Conservation (phyloP, 2,888 invertebrate genomes). For the Mythimna vitellina region DNA sequence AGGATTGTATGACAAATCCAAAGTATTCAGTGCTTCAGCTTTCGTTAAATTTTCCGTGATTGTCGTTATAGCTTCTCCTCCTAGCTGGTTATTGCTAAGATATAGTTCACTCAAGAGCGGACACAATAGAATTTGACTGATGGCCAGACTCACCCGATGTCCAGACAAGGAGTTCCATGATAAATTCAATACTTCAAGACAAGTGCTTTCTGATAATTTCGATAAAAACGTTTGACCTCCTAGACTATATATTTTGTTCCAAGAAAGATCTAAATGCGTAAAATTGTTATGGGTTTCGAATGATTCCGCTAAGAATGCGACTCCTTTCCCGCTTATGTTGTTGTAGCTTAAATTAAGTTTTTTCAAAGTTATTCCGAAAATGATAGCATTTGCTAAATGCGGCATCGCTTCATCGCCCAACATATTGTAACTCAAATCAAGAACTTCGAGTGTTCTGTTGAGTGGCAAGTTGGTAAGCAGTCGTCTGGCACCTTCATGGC, state of each 20-base stretch:
- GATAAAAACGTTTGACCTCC: conserved; percentile 69
- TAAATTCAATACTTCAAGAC: conserved; percentile 75
- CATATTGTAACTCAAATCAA: conserved; percentile 77
- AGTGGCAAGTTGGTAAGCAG: conserved; percentile 68
- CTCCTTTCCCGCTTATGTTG: conserved; percentile 72
- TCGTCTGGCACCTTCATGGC: conserved; percentile 70
- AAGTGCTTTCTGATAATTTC: conserved; percentile 70
- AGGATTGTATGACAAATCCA: conserved; percentile 80
- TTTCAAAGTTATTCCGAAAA: conserved; percentile 71
- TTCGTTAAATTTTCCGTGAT: conserved; percentile 64
- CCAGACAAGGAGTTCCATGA: conserved; percentile 79
- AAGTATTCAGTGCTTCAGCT: conserved; percentile 73
- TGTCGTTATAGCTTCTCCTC: conserved; percentile 67
- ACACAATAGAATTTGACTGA: conserved; percentile 70
- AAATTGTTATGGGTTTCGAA: conserved; percentile 77
- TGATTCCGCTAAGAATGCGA: conserved; percentile 69
- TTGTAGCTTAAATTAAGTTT: conserved; percentile 78
- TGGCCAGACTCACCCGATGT: conserved; percentile 67
- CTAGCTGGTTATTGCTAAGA: conserved; percentile 78
- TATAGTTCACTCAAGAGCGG: conserved; percentile 71
- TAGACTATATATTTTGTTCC: conserved; percentile 75
- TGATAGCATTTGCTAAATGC: conserved; percentile 69
- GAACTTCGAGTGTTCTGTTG: conserved; percentile 70
- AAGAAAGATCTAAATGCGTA: conserved; percentile 78
- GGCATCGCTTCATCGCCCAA: conserved; percentile 74